Evolutionary conservation across 2,888 invertebrate genomes (phyloP), one percentile per base, ranked within the genome.

Genomic region (Adelognathus sp.): DNA sequence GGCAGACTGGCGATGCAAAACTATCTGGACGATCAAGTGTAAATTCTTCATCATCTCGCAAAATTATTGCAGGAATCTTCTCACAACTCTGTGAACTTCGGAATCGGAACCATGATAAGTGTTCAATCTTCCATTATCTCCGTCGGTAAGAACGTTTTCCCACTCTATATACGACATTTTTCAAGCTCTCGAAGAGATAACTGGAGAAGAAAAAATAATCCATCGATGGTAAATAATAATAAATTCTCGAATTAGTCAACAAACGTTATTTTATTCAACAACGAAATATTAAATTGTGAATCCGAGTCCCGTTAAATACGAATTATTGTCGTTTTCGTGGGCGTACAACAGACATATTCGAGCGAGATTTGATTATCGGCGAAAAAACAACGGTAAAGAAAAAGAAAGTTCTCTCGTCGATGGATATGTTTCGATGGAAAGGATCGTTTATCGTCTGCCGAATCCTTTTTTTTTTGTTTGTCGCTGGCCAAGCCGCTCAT

Each of bases 231-330:
- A 11, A 67, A 67, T 54, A 39, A 54, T n/a, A n/a, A n/a, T n/a
- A 41, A 14, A 18, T 18, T 27, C 14, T 14, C 16, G 5, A 63
- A 54, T 36, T 61, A 63, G 58, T 52, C 75, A 76, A 72, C 52
- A 75, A 70, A 44, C 44, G 36, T 72, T 44, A 67, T 69, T 75
- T 71, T 76, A 79, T 79, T 79, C 39, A 56, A 63, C 72, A 76
- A 60, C 75, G 71, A 61, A 76, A 79, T 76, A 76, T 72, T 60
- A 67, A 75, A 60, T 71, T 24, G 36, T 58, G 61, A 71, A 63
- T 44, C 54, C 71, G 66, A 41, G 52, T 46, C 36, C 56, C 63
- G 76, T 76, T 66, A 56, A 74, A 39, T 52, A 74, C 58, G 61
- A 61, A 71, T 76, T 72, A 75, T 79, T 56, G 71, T 79, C 71